Base-by-base conservation (phyloP, 1,140 invertebrate species). In the Caenorhabditis inopinata region DNA sequence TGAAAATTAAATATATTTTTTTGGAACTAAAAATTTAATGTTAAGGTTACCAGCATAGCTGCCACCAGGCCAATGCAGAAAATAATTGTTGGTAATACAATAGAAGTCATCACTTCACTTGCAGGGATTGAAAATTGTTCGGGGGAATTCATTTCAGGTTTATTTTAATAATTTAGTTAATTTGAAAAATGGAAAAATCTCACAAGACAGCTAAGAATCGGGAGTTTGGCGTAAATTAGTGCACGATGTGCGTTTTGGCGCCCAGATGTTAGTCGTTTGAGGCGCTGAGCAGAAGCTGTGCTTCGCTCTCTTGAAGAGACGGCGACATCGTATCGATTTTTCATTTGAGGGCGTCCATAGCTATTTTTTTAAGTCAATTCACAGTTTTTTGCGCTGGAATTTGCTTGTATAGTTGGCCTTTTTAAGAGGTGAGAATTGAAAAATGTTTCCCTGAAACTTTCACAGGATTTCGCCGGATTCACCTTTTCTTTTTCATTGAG, bases 31-130 rank as follows among this genome's bases (percentile, higher is more conserved):
- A 14, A 23, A 25, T 46, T 38, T 21, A n/a, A 42, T 21, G 5
- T 29, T 12, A 21, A 18, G 23, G n/a, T 23, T 45, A 74, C 58
- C 38, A 87, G 68, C 86, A 87, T 87, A 2, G 87, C 86, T 29
- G 89, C 84, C 12, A 87, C 87, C 84, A 87, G 85, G 58, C 85
- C 82, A 58, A 87, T 85, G 45, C 87, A 87, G 51, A 87, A 87
- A 27, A 85, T 74, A 18, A 87, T 87, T 38, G 86, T 87, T 4
- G 86, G 86, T 9, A 87, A 48, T 14, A 87, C 85, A 29, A 87
- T 87, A 11, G 83, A 79, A 16, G 85, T 87, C 35, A 88, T 84
- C 11, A 68, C 58, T 21, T 68, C 58, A 11, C 58, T 68, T 0
- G 58, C 58, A 5, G 58, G 58, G 38, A 68, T 68, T 42, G 58